Base-by-base conservation (phyloP, 2,888 invertebrate genomes). In the Terebella lapidaria region DNA sequence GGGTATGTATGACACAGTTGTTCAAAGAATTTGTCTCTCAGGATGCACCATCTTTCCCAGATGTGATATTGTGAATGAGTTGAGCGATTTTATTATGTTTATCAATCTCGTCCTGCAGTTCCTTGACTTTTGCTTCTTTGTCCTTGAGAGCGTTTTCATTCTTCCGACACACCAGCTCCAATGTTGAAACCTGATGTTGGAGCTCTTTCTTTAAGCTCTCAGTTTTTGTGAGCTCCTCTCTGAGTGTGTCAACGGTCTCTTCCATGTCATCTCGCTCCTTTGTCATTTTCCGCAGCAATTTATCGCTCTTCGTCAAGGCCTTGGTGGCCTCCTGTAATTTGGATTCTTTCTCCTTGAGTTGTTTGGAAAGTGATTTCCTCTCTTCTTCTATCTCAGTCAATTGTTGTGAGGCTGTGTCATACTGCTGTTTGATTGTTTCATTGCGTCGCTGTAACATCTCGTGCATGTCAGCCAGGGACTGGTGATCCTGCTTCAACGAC, bases 401-500 rank as follows among this genome's bases (percentile, higher is more conserved):
- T 55, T 76, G 74, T 58, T 75, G 72, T 54, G 72, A 68, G 0
- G 74, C 69, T 5, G 75, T 76, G 49, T 22, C 10, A 28, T 76
- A 74, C 59, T 80, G 76, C 53, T 76, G 72, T 61, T 76, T 78
- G 10, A 80, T 70, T 22, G 72, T 71, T 52, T 76, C 74, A 55
- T 76, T 73, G 55, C 76, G 76, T 65, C 75, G 72, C 60, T 74
- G 71, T 26, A 78, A 63, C 67, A 75, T 73, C 29, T 77, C 74
- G 60, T 78, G 75, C 74, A 78, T 74, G 61, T 77, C 77, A 25
- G 66, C 54, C 54, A 77, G 61, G 1, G 78, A 71, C 59, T 72
- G 67, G 59, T 75, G 74, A 59, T 79, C 78, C 57, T 73, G 74
- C 58, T 71, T 72, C 26, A 72, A 62, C 15, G 70, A 68, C 15